phyloP scores from a whole-genome alignment of 2,113 vertebrate genomes.

The Spilogale gracilis region DNA sequence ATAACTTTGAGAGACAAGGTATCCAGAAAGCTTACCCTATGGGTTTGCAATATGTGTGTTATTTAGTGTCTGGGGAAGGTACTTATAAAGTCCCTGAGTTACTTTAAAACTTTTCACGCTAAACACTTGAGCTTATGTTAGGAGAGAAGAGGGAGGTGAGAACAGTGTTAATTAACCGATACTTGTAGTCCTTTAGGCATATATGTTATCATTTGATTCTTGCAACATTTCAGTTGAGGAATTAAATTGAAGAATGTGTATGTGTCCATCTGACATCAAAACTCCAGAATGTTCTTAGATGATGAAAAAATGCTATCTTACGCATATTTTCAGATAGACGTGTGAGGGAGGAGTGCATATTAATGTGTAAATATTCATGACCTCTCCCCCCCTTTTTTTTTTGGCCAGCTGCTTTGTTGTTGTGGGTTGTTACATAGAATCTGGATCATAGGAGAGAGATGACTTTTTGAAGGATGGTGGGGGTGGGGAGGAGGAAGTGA shows the following conservation, averaged over 20 bases:
- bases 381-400: not conserved
- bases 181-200: not conserved
- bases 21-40: not conserved
- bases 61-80: not conserved
- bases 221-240: not conserved
- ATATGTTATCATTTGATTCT: not conserved
- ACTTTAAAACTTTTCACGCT: not conserved
- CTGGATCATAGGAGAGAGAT: no score
- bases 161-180: not conserved
- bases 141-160: not conserved
- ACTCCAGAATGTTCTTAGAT: not conserved
- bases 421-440: not conserved
- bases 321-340: not conserved
- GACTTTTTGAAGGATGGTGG: not conserved
- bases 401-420: not conserved
- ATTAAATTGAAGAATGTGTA: not conserved
- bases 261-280: not conserved
- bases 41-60: not conserved
- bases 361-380: not conserved
- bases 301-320: not conserved
- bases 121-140: not conserved
- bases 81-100: slow-evolving; percentile 16
- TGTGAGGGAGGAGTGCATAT: not conserved
- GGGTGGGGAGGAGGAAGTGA: not conserved
- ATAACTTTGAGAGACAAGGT: not conserved